A percentile compares a stretch with the other conserved stretches of the same genome.
phyloP scores from a whole-genome alignment of 2,888 invertebrate genomes.

The Drosophila tanythrix region DNA sequence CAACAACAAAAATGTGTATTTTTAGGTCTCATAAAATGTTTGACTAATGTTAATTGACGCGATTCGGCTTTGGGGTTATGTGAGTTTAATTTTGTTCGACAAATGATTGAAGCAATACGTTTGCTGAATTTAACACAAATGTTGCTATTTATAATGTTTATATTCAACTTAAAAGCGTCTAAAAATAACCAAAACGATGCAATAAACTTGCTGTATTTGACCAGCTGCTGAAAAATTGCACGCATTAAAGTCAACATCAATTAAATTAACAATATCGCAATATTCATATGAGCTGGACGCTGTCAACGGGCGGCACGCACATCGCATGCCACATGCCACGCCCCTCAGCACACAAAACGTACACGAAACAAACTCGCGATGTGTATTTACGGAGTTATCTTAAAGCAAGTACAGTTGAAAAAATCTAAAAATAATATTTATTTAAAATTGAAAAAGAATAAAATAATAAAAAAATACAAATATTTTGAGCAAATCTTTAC shows the following conservation, averaged over 20 bases:
- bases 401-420: background rate
- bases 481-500: background rate
- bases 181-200: constrained; percentile 57
- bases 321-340: constrained; percentile 45
- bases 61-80: constrained; percentile 37
- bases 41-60: constrained; percentile 47
- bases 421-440: background rate
- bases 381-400: background rate
- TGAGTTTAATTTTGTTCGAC: constrained; percentile 26
- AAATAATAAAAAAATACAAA: background rate
- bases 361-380: constrained; percentile 17
- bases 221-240: constrained; percentile 67
- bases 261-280: constrained; percentile 70
- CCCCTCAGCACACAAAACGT: constrained; percentile 20
- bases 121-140: constrained; percentile 36
- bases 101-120: constrained; percentile 10
- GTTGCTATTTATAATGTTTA: constrained; percentile 39
- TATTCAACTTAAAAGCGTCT: constrained; percentile 40
- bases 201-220: constrained; percentile 59
- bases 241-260: constrained; percentile 66
- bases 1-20: background rate
- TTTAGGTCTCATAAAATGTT: constrained; percentile 33
- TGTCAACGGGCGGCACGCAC: constrained; percentile 34
- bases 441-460: background rate
- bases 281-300: constrained; percentile 27